These are phyloP conservation scores for Albula glossodonta DNA, from an alignment of 2,113 vertebrate species.

Conservation along the genomic window DNA sequence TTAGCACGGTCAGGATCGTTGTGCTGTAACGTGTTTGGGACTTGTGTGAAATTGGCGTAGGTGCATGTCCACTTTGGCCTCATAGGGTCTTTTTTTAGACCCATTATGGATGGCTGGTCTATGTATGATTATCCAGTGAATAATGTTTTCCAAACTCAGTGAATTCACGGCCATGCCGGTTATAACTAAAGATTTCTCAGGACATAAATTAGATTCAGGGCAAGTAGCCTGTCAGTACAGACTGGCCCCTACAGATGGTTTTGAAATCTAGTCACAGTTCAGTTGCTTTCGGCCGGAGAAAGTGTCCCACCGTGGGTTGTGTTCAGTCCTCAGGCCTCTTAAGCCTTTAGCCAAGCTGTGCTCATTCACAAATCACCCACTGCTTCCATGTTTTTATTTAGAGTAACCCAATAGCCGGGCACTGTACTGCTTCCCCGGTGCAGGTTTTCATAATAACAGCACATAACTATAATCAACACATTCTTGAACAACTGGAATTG, in stretches of 20 bases:
- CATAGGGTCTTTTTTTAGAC: neutral
- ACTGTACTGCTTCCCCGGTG: too few species aligned
- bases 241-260: slow-evolving; percentile 59
- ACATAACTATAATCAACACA: too few species aligned
- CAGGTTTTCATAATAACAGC: too few species aligned
- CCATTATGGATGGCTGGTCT: neutral
- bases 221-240: slow-evolving; percentile 27
- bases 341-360: neutral
- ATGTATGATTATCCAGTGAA: slow-evolving; percentile 30
- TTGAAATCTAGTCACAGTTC: slow-evolving; percentile 52
- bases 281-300: slow-evolving; percentile 50
- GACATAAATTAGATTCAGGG: slow-evolving; percentile 42
- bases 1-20: neutral
- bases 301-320: slow-evolving; percentile 38
- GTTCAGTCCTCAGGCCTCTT: neutral
- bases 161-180: slow-evolving; percentile 18
- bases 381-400: too few species aligned
- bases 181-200: slow-evolving; percentile 35
- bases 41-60: neutral
- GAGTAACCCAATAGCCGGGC: too few species aligned
- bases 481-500: too few species aligned
- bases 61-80: neutral
- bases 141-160: slow-evolving; percentile 35
- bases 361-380: neutral
- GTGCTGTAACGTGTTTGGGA: neutral